A percentile compares a stretch with the other conserved stretches of the same genome.
phyloP scores from a whole-genome alignment of 2,113 vertebrate genomes.

The Macrotis lagotis region DNA sequence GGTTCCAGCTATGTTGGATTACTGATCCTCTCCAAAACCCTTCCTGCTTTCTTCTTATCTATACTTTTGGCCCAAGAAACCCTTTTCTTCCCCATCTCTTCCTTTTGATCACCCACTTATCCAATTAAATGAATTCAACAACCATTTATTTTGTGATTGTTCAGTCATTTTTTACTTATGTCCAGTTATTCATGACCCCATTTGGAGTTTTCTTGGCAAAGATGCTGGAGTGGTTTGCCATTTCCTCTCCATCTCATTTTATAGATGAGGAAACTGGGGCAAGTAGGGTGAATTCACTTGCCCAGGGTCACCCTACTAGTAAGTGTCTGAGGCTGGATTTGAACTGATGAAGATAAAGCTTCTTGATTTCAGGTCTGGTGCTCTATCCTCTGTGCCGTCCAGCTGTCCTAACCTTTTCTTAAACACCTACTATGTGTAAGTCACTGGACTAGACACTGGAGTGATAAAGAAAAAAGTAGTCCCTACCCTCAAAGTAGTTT shows the following conservation, averaged over 20 bases:
- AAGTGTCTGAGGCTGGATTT: neutral
- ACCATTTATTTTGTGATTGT: neutral
- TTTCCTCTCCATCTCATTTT: neutral
- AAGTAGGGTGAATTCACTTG: neutral
- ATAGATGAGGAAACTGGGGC: neutral
- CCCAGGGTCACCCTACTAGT: neutral
- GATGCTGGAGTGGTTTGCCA: neutral
- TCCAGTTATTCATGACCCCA: neutral
- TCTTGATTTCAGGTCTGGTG: too few relatives aligned
- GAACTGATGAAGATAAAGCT: too few relatives aligned
- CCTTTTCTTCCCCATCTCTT: neutral
- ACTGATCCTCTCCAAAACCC: neutral
- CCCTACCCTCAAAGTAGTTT: neutral
- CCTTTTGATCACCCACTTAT: neutral
- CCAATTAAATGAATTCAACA: neutral
- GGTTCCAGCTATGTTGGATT: neutral
- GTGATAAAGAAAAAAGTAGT: neutral
- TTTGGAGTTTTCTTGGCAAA: neutral
- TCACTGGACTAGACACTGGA: neutral
- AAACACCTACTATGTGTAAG: neutral
- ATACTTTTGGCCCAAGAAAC: neutral
- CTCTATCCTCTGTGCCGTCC: too few relatives aligned
- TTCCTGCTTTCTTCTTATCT: neutral
- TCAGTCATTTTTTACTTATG: neutral
- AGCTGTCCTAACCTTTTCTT: neutral